Percentiles rank a stretch among this genome's conserved stretches.
Conservation (phyloP, 2,888 invertebrate species). For the Drosophila diplacantha region DNA sequence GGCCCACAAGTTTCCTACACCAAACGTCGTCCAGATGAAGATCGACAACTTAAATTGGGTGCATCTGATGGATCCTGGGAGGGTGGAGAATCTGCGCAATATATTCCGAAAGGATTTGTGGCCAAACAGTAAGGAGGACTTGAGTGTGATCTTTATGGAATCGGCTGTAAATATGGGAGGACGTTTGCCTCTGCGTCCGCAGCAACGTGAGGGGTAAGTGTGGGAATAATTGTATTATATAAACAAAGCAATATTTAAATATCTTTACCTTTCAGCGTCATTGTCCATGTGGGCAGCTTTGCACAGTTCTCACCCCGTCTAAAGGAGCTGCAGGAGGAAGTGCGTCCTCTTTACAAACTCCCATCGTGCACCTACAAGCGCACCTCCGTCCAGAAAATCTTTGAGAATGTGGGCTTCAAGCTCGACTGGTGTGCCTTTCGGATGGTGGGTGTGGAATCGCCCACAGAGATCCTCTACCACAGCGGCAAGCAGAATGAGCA, state of each 20-base stretch:
- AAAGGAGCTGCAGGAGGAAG: slow-evolving; percentile 83
- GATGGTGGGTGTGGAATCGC: slow-evolving; percentile 81
- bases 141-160: slow-evolving; percentile 90
- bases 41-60: slow-evolving; percentile 94
- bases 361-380: slow-evolving; percentile 90
- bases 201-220: slow-evolving; percentile 88
- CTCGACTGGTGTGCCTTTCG: slow-evolving; percentile 94
- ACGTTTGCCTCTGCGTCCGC: slow-evolving; percentile 87
- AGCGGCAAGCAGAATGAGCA: slow-evolving; percentile 52
- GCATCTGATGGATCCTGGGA: slow-evolving; percentile 86
- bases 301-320: slow-evolving; percentile 82
- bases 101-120: slow-evolving; percentile 88
- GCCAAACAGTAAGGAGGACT: slow-evolving; percentile 85
- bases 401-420: slow-evolving; percentile 87
- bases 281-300: slow-evolving; percentile 88
- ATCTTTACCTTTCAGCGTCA: slow-evolving; percentile 79
- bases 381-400: slow-evolving; percentile 89
- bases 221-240: neutral
- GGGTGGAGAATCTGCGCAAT: slow-evolving; percentile 86
- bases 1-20: slow-evolving; percentile 83
- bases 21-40: slow-evolving; percentile 89
- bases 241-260: neutral
- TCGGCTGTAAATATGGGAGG: slow-evolving; percentile 92
- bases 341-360: slow-evolving; percentile 87
- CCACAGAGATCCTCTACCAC: slow-evolving; percentile 76